These are phyloP conservation scores for Acleris literana DNA, from an alignment of 2,888 invertebrate genomes.

Conservation along the genomic window DNA sequence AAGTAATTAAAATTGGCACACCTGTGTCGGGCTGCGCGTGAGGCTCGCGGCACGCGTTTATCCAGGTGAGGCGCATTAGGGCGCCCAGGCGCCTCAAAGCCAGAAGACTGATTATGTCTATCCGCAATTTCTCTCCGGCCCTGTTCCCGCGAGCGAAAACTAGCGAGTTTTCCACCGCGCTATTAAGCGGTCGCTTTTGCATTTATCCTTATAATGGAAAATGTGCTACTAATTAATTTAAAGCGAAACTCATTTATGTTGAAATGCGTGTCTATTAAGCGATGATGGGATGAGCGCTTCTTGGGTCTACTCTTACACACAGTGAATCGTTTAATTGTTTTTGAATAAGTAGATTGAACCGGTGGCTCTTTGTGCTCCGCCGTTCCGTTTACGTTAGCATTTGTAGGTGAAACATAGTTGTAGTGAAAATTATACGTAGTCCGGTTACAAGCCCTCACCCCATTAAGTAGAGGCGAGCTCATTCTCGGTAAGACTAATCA, in stretches of 20 bases:
- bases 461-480: conserved; percentile 82
- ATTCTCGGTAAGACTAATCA: conserved; percentile 85
- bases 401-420: conserved; percentile 37
- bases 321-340: conserved; percentile 68
- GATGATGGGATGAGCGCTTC: conserved; percentile 77
- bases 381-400: conserved; percentile 55
- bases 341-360: conserved; percentile 61
- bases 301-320: conserved; percentile 62
- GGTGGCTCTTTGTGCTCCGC: conserved; percentile 44
- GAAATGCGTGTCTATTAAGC: conserved; percentile 82
- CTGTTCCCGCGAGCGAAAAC: conserved; percentile 83
- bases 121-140: conserved; percentile 82
- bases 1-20: too few relatives aligned
- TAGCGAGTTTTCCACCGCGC: conserved; percentile 83
- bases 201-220: conserved; percentile 84
- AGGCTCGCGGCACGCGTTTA: conserved; percentile 62
- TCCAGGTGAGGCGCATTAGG: conserved; percentile 78
- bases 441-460: conserved; percentile 82
- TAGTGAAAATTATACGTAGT: conserved; percentile 77
- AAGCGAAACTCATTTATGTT: conserved; percentile 83
- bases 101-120: conserved; percentile 84
- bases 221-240: conserved; percentile 84
- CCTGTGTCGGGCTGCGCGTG: conserved; percentile 40
- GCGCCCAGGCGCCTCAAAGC: conserved; percentile 80
- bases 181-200: conserved; percentile 83